Conservation (phyloP, 2,797 vertebrate genomes). For the Urophycis tenuis region DNA sequence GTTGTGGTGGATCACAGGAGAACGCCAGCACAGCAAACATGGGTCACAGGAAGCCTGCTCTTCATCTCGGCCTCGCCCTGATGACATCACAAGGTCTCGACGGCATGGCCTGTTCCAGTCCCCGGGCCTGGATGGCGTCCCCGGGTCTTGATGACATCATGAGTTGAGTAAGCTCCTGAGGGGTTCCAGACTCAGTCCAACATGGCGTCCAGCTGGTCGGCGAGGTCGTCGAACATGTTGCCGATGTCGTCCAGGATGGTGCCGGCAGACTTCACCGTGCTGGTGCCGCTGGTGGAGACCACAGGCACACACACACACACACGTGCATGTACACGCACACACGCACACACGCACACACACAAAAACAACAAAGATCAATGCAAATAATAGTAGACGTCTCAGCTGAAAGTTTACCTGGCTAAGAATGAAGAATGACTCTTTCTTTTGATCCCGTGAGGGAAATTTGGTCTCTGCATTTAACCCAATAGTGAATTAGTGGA, state of each 20-base stretch:
- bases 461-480: too few relatives aligned
- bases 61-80: neutral
- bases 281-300: slow-evolving; percentile 2
- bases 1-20: neutral
- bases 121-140: neutral
- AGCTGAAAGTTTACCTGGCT: neutral
- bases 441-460: too few relatives aligned
- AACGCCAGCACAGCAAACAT: slow-evolving; percentile 27
- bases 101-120: neutral
- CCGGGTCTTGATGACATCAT: neutral
- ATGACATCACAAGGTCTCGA: neutral
- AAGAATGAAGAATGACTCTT: too few relatives aligned
- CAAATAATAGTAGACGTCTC: neutral
- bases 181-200: slow-evolving; percentile 71
- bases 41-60: neutral
- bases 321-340: neutral
- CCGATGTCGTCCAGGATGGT: slow-evolving; percentile 95
- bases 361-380: neutral
- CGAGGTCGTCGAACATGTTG: slow-evolving; percentile 94
- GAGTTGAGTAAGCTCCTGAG: neutral
- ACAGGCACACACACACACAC: neutral
- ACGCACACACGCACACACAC: neutral
- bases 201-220: slow-evolving; percentile 93
- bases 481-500: too few relatives aligned
- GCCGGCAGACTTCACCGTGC: slow-evolving; percentile 73